Evolutionary conservation across 2,113 vertebrate genomes (phyloP).

Genomic region (Plestiodon gilberti): DNA sequence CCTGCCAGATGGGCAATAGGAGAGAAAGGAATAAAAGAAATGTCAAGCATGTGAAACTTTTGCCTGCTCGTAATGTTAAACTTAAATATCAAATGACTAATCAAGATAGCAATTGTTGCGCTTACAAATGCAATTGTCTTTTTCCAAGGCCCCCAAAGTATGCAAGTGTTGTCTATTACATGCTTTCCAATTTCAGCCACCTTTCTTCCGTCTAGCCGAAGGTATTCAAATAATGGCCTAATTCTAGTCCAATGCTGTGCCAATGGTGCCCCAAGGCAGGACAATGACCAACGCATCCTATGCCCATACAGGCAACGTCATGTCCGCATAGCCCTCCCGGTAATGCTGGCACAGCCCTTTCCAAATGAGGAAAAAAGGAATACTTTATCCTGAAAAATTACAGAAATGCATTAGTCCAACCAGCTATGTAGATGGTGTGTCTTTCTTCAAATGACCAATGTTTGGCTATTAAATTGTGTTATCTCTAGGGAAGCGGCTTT

Average conservation of each 20-base stretch:
- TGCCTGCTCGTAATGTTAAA: constrained; percentile 48
- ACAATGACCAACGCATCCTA: too few relatives aligned
- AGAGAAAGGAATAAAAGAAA: constrained; percentile 63
- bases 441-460: constrained; percentile 49
- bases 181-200: background rate
- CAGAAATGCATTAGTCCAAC: constrained; percentile 51
- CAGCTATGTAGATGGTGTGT: constrained; percentile 26
- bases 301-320: too few relatives aligned
- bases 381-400: constrained; percentile 40
- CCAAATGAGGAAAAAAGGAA: constrained; percentile 18
- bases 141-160: constrained; percentile 58
- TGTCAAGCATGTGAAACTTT: constrained; percentile 55
- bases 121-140: constrained; percentile 44
- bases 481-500: constrained; percentile 41
- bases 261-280: too few relatives aligned
- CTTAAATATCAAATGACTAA: constrained; percentile 60
- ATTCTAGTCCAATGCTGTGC: too few relatives aligned
- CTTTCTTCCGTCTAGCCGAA: constrained; percentile 49
- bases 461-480: constrained; percentile 51
- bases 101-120: constrained; percentile 26
- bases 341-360: too few relatives aligned
- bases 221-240: constrained; percentile 8
- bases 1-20: constrained; percentile 47
- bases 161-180: constrained; percentile 43
- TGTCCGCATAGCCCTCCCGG: too few relatives aligned